Conservation (phyloP, 1,140 invertebrate genomes). For the Drosophila watanabei region DNA sequence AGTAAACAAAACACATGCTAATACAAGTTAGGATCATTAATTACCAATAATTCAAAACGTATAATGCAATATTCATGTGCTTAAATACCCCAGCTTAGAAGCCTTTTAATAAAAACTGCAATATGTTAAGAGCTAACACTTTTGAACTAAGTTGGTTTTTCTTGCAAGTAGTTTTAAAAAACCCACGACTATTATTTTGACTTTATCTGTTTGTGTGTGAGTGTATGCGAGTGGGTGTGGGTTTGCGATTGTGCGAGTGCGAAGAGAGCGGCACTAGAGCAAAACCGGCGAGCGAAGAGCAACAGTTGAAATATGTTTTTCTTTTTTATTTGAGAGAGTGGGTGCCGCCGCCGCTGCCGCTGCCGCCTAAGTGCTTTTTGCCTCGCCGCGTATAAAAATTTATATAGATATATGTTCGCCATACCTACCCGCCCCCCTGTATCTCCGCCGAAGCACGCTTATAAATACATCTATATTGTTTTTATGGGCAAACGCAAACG, state of each 20-base stretch:
- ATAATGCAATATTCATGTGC: neutral
- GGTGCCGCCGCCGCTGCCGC: slow-evolving; percentile 73
- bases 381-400: slow-evolving; percentile 71
- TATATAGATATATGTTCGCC: slow-evolving; percentile 53
- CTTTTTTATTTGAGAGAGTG: slow-evolving; percentile 68
- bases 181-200: slow-evolving; percentile 18
- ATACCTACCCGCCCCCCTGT: neutral
- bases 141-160: neutral
- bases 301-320: slow-evolving; percentile 73
- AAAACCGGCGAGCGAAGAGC: slow-evolving; percentile 54
- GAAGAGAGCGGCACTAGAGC: slow-evolving; percentile 42
- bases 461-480: slow-evolving; percentile 65
- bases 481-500: slow-evolving; percentile 70
- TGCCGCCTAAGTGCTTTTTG: slow-evolving; percentile 68
- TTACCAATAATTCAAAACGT: neutral
- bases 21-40: neutral
- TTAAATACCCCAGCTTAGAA: neutral
- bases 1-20: neutral
- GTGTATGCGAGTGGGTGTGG: neutral
- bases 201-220: slow-evolving; percentile 17
- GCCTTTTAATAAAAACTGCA: neutral
- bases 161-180: neutral
- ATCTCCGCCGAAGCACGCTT: slow-evolving; percentile 11
- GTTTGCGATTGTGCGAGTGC: slow-evolving; percentile 34
- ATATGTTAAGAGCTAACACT: neutral